phyloP scores from a whole-genome alignment of 2,888 invertebrate species.

The Cistogaster globosa region DNA sequence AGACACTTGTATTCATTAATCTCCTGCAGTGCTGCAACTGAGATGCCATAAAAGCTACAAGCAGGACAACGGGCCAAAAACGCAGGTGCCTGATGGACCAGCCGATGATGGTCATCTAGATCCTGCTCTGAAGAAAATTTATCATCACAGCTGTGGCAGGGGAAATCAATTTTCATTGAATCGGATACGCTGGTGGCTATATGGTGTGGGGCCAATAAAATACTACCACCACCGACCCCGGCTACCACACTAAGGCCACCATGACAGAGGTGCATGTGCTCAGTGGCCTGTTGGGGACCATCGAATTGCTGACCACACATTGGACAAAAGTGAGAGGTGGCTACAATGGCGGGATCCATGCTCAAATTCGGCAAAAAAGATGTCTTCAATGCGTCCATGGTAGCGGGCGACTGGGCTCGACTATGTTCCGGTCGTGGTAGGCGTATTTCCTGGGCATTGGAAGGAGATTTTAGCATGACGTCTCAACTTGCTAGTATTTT shows the following conservation, averaged over 20 bases:
- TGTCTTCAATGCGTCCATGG: slow-evolving; percentile 81
- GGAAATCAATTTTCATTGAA: slow-evolving; percentile 77
- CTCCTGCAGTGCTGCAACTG: slow-evolving; percentile 78
- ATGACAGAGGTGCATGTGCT: slow-evolving; percentile 81
- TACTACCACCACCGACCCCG: slow-evolving; percentile 74
- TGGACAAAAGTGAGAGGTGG: slow-evolving; percentile 79
- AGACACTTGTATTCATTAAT: slow-evolving; percentile 81
- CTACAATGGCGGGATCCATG: slow-evolving; percentile 78
- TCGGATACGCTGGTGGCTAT: slow-evolving; percentile 73
- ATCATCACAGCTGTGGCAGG: slow-evolving; percentile 81
- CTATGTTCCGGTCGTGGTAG: slow-evolving; percentile 79
- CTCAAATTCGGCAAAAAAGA: slow-evolving; percentile 81
- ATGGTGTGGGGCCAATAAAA: slow-evolving; percentile 75
- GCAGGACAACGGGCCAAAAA: slow-evolving; percentile 81
- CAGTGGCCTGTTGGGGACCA: slow-evolving; percentile 78
- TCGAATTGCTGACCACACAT: slow-evolving; percentile 82
- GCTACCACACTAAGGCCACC: slow-evolving; percentile 74
- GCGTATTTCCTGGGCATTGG: slow-evolving; percentile 81
- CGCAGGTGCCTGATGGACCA: slow-evolving; percentile 79
- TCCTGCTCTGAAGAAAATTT: slow-evolving; percentile 80
- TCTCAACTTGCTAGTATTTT: slow-evolving; percentile 48
- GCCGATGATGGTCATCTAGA: slow-evolving; percentile 80
- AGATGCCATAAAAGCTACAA: slow-evolving; percentile 80
- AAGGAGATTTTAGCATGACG: slow-evolving; percentile 81
- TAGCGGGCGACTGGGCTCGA: slow-evolving; percentile 72